Evolutionary conservation across 2,113 vertebrate species (phyloP), one percentile per base, ranked within the genome.

Genomic region (Suricata suricatta): DNA sequence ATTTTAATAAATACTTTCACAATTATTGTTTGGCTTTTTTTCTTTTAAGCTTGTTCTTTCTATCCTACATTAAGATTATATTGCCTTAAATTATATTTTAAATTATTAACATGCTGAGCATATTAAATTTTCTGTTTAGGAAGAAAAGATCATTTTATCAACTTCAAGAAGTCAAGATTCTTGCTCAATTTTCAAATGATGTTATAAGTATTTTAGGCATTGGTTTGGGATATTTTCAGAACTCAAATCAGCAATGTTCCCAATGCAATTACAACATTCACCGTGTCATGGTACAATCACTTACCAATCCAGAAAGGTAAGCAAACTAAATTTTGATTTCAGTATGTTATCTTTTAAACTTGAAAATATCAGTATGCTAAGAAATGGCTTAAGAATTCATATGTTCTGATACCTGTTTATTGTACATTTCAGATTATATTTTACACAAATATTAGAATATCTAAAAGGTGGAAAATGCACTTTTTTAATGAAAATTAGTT

Each of bases 231-330:
- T 98, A 98, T 82, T 85, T 72, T 63, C 96, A 82, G 50, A 79
- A 7, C 9, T 89, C 92, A 77, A 31, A 88, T 54, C 27, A 17
- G 0, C 80, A 38, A 0, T 96, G 93, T 82, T 2, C 80, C 27
- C 44, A 50, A 1, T 95, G 80, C 31, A 25, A 88, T 50, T 90
- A 98, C 27, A 82, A 7, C 64, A 94, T 98, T 17, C 74, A 74
- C 0, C 82, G 95, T 68, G 68, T 98, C 38, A 52, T 84, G 92
- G 90, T 98, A 94, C 97, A 92, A 90, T 98, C 98, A 79, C 92
- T 98, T 84, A 98, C 98, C 17, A 68, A 97, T 29, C 97, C 97
- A 95, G 93, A 97, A 95, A 98, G 98, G 98, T 98, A 98, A 95
- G 95, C 80, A 93, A 72, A 41, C 2, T 71, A 35, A 86, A 69